Evolutionary conservation across 2,797 vertebrate species (phyloP).

Genomic region (Melanogrammus aeglefinus): DNA sequence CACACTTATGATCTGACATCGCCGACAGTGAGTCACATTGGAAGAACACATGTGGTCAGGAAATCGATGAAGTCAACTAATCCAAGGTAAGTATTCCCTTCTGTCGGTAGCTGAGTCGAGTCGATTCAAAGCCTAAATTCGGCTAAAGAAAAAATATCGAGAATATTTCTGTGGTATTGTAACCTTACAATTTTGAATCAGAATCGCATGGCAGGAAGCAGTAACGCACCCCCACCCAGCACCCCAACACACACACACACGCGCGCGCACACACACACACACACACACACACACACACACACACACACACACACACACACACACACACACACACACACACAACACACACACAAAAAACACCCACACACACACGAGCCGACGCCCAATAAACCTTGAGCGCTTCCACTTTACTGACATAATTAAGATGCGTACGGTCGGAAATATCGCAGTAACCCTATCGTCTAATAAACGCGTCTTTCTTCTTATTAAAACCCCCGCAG

Average conservation of each 20-base stretch:
- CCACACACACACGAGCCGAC: background rate
- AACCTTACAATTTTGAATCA: conserved; percentile 45
- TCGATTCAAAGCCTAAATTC: conserved; percentile 41
- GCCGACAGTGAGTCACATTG: too few relatives aligned
- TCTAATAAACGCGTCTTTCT: conserved; percentile 48
- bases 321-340: background rate
- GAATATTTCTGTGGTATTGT: conserved; percentile 40
- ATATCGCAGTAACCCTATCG: conserved; percentile 57
- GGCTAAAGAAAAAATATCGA: conserved; percentile 41
- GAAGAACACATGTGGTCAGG: too few relatives aligned
- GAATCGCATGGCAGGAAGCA: conserved; percentile 39
- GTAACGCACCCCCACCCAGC: conserved; percentile 7
- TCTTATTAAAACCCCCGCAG: conserved; percentile 70
- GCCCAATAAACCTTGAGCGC: conserved; percentile 39
- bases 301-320: background rate
- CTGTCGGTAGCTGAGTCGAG: conserved; percentile 30
- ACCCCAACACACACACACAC: background rate
- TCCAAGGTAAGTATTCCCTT: too few relatives aligned
- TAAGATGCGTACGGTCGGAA: conserved; percentile 61
- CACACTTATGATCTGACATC: too few relatives aligned
- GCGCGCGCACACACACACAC: background rate
- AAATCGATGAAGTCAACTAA: too few relatives aligned
- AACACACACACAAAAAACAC: background rate
- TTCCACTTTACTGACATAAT: conserved; percentile 59
- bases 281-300: background rate